These are phyloP conservation scores for Tetragonula clypearis DNA, from an alignment of 1,140 invertebrate genomes.

Conservation along the genomic window DNA sequence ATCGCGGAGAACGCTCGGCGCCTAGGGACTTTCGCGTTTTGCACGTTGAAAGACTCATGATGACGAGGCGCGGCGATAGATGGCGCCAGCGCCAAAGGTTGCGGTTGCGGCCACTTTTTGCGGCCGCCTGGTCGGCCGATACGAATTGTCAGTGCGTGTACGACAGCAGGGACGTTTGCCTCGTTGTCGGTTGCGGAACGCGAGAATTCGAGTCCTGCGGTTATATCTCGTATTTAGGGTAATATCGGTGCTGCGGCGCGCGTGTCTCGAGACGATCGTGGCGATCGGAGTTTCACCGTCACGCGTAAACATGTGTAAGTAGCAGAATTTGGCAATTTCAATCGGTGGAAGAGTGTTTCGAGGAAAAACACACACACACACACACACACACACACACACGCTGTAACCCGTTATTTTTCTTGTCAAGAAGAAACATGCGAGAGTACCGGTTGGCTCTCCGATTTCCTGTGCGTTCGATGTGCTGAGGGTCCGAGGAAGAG, in stretches of 20 bases:
- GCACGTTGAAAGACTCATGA: neutral
- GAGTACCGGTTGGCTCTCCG: conserved; percentile 21
- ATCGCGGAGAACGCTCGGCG: neutral
- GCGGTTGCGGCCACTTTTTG: neutral
- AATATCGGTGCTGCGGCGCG: conserved; percentile 16
- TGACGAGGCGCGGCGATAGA: conserved; percentile 5
- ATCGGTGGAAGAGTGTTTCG: neutral
- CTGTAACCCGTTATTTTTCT: conserved; percentile 27
- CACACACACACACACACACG: too few species aligned
- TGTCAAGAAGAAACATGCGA: conserved; percentile 33
- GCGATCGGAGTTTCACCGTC: neutral
- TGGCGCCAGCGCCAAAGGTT: neutral
- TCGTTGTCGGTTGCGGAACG: conserved; percentile 2
- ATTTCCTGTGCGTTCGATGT: neutral
- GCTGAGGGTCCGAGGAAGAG: conserved; percentile 18
- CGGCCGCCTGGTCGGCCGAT: conserved; percentile 15
- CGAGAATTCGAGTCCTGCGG: neutral
- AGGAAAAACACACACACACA: neutral
- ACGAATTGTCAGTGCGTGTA: conserved; percentile 58
- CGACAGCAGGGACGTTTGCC: conserved; percentile 28
- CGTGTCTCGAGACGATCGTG: conserved; percentile 24
- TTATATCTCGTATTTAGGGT: neutral
- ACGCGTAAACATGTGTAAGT: neutral
- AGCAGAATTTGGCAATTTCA: neutral
- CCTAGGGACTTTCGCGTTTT: conserved; percentile 20